Evolutionary conservation across 92 coral and sea anemone genomes (phyloP), one percentile per base, ranked within the genome.

Genomic region (Pocillopora grandis): DNA sequence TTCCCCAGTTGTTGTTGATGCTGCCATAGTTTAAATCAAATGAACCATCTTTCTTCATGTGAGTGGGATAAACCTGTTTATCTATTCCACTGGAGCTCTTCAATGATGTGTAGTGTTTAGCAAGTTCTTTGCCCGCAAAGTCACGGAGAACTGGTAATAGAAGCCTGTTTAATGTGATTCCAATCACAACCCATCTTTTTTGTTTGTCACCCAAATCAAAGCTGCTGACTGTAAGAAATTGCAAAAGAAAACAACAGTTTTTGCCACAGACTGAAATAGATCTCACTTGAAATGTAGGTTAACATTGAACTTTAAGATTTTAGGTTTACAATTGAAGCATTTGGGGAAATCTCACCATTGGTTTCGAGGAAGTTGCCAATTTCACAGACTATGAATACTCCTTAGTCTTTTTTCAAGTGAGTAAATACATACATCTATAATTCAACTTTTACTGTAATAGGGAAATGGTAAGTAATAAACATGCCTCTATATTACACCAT

Each of bases 171-270:
- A 94, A 84, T 49, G 92, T 87, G 70, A 94, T 87, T 13, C 98
- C 98, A 21, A 90, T 82, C 62, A 94, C 98, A n/a, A 94, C 88
- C 98, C 98, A 94, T 84, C 98, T 76, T 73, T 92, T 94, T 80
- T 94, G 88, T 10, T 92, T 81, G 78, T 94, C 90, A 14, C 3
- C 74, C 52, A 94, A 88, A 71, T 73, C 73, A 37, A 94, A 94
- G 59, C 75, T 74, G 27, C 87, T 82, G 69, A 58, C 84, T 76
- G 52, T 1, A 42, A 0, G 49, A 42, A 76, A 76, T 6, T 4
- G n/a, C 36, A 33, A n/a, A 0, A 62, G 63, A 64, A 64, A 64
- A 18, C 68, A 64, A 64, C n/a, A 64, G 11, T 64, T 64, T 27
- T 64, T 16, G 68, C 35, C 68, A 65, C 19, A 12, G 3, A 42